A percentile compares a stretch with the other conserved stretches of the same genome.
Conservation (phyloP, 2,113 vertebrate genomes). For the Isurus oxyrinchus region DNA sequence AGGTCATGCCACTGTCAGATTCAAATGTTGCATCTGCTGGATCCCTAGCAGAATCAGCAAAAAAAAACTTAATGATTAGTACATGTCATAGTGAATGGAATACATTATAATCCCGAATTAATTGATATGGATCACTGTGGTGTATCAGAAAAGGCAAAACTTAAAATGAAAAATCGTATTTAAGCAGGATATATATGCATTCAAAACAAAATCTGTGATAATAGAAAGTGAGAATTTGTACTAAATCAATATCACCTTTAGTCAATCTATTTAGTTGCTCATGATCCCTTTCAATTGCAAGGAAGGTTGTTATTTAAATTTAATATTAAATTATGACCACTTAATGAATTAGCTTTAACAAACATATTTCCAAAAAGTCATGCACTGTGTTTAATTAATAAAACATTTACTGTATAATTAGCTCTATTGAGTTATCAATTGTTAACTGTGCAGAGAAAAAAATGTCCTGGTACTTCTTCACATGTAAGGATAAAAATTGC, state of each 20-base stretch:
- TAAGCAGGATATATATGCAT: neutral
- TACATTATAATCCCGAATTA: neutral
- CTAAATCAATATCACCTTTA: no score
- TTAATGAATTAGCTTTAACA: neutral
- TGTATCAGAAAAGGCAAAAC: neutral
- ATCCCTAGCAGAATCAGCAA: constrained; percentile 60
- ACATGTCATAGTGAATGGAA: neutral
- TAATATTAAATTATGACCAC: neutral
- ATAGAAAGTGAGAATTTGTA: neutral
- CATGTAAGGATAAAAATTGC: neutral
- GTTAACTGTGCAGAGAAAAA: neutral
- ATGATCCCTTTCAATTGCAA: neutral
- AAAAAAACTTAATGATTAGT: neutral
- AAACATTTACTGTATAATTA: neutral
- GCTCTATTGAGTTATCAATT: neutral
- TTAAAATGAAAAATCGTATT: neutral
- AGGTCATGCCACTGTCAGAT: constrained; percentile 78
- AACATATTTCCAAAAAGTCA: neutral
- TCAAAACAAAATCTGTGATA: neutral
- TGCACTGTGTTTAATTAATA: neutral
- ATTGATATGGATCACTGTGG: neutral
- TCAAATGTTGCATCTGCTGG: constrained; percentile 74
- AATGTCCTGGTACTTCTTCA: neutral
- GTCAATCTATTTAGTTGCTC: neutral
- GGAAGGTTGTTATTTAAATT: neutral